Percentiles rank a stretch among this genome's conserved stretches.
These are phyloP conservation scores for Pyrgilauda ruficollis DNA, from an alignment of 2,113 vertebrate genomes.

Conservation along the genomic window DNA sequence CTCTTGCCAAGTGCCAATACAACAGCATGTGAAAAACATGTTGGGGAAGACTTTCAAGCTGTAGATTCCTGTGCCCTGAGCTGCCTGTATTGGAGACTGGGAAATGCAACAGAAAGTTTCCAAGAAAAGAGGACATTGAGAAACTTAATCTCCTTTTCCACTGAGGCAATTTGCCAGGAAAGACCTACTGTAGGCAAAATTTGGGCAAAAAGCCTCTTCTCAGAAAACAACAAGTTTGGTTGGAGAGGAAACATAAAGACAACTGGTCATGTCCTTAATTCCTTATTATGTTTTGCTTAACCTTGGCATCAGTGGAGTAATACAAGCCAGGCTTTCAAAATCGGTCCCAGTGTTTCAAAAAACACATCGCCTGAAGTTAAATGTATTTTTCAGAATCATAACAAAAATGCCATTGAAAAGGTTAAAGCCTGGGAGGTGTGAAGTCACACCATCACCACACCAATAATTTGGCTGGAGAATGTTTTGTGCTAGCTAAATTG, in stretches of 20 bases:
- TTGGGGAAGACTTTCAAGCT: neutral
- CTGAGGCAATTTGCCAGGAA: neutral
- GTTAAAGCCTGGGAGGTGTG: neutral
- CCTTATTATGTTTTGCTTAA: neutral
- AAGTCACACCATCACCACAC: neutral
- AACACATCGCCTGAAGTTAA: neutral
- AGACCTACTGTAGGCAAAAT: slow-evolving; percentile 15
- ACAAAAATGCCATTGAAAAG: neutral
- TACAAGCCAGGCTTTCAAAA: neutral
- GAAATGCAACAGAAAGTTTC: slow-evolving; percentile 7
- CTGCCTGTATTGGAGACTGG: neutral
- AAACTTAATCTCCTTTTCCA: neutral
- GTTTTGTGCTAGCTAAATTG: neutral
- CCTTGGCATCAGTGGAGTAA: neutral
- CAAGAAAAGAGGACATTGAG: neutral
- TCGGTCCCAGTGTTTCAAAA: neutral
- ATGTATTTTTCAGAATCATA: neutral
- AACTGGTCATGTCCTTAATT: neutral
- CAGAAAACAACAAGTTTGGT: neutral
- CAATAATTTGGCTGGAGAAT: neutral
- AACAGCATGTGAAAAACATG: neutral
- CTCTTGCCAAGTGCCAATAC: neutral
- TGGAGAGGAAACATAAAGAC: neutral
- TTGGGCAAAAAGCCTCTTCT: neutral
- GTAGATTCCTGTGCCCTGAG: neutral